Evolutionary conservation across 92 coral and sea anemone genomes (phyloP).

Genomic region (Chrysogorgia sp.): DNA sequence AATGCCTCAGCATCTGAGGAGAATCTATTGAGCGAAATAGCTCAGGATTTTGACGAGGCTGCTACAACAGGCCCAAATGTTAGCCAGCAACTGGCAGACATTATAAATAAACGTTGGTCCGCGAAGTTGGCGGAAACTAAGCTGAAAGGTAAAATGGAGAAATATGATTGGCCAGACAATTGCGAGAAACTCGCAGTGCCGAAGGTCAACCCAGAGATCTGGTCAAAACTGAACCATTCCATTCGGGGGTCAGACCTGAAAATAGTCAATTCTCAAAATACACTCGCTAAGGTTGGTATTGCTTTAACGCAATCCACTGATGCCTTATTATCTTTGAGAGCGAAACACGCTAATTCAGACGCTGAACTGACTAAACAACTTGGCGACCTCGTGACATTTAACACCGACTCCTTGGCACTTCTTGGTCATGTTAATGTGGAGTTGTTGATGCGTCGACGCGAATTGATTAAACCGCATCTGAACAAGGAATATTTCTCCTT

Average conservation of each 20-base stretch:
- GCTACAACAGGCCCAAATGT: conserved; percentile 31
- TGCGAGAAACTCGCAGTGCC: conserved; percentile 39
- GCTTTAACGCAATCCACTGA: conserved; percentile 5
- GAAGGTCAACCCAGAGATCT: conserved; percentile 18
- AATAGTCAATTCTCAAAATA: conserved; percentile 18
- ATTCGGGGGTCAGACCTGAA: conserved; percentile 5
- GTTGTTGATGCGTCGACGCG: not conserved
- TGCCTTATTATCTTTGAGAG: conserved; percentile 2
- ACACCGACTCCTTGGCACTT: conserved; percentile 11
- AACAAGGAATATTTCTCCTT: conserved; percentile 1
- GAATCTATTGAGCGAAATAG: conserved; percentile 33
- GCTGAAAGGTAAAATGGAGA: conserved; percentile 28
- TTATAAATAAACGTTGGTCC: conserved; percentile 44
- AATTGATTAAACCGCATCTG: conserved; percentile 21
- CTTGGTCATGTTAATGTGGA: conserved; percentile 4
- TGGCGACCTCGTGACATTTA: not conserved
- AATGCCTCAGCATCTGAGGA: not conserved
- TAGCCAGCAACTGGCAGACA: conserved; percentile 26
- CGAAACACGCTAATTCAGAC: not conserved
- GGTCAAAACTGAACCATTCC: conserved; percentile 21
- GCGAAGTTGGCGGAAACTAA: conserved; percentile 49
- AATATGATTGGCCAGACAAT: conserved; percentile 23
- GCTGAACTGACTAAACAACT: conserved; percentile 2
- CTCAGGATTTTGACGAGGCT: conserved; percentile 38
- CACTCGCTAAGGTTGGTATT: conserved; percentile 10